Evolutionary conservation across 1,140 invertebrate species (phyloP).

Genomic region (Neoseiulus cucumeris): DNA sequence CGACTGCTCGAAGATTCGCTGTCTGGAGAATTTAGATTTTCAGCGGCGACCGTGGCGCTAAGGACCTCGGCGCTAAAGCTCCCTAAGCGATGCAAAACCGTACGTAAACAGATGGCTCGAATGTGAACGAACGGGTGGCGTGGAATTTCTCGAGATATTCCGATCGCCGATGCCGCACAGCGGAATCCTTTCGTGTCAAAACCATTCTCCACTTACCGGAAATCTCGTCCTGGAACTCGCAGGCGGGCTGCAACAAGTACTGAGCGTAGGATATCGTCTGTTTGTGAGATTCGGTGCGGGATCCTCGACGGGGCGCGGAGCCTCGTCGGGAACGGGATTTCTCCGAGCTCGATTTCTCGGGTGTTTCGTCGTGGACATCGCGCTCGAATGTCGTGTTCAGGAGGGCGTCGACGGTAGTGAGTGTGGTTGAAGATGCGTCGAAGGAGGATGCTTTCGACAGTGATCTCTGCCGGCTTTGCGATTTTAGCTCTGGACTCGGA

Average conservation of each 20-base stretch:
- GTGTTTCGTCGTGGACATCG: background rate
- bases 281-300: background rate
- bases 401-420: slow-evolving; percentile 11
- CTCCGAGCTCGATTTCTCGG: background rate
- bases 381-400: background rate
- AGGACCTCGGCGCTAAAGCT: slow-evolving; percentile 8
- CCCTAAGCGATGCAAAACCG: background rate
- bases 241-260: background rate
- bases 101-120: background rate
- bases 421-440: slow-evolving; percentile 11
- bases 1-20: slow-evolving; percentile 26
- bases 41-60: background rate
- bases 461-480: background rate
- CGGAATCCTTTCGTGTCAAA: background rate
- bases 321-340: background rate
- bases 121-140: background rate
- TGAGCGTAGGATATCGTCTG: background rate
- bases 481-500: slow-evolving; percentile 1
- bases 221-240: slow-evolving; percentile 1
- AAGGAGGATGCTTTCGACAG: slow-evolving; percentile 3
- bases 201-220: background rate
- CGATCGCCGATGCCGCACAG: too few relatives aligned
- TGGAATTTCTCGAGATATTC: too few relatives aligned
- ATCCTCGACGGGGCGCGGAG: background rate
- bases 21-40: slow-evolving; percentile 24